phyloP scores from a whole-genome alignment of 1,140 invertebrate species.

The Drosophila eugracilis region DNA sequence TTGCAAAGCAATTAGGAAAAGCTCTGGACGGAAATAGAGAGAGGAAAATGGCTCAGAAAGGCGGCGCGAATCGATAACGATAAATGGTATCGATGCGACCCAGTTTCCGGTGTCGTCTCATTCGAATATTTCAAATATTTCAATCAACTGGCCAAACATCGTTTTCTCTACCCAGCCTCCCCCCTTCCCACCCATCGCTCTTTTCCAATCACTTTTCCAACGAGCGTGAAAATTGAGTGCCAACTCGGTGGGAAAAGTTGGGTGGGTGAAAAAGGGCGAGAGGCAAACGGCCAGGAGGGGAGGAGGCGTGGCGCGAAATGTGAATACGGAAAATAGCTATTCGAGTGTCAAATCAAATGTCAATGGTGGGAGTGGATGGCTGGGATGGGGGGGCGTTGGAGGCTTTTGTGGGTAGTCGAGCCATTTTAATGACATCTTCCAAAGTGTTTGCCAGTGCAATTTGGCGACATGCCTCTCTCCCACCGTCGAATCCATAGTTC shows the following conservation, averaged over 20 bases:
- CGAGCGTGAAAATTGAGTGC: constrained; percentile 68
- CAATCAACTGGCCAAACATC: constrained; percentile 73
- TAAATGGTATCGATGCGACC: constrained; percentile 31
- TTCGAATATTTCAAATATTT: constrained; percentile 60
- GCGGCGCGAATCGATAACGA: constrained; percentile 25
- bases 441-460: constrained; percentile 60
- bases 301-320: constrained; percentile 20
- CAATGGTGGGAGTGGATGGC: constrained; percentile 3
- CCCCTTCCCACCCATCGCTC: too few relatives aligned
- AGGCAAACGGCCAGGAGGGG: too few relatives aligned
- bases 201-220: constrained; percentile 51
- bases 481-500: background rate
- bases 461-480: constrained; percentile 1
- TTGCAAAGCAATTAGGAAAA: constrained; percentile 39
- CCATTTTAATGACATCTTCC: constrained; percentile 66
- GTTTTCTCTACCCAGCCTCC: constrained; percentile 13
- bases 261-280: too few relatives aligned
- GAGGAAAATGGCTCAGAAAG: background rate
- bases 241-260: constrained; percentile 38
- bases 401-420: constrained; percentile 38
- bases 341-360: constrained; percentile 80
- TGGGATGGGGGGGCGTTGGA: background rate
- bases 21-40: background rate
- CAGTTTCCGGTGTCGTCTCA: constrained; percentile 15
- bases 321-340: constrained; percentile 67